phyloP scores from a whole-genome alignment of 2,888 invertebrate genomes.

The Epinotia brunnichana region DNA sequence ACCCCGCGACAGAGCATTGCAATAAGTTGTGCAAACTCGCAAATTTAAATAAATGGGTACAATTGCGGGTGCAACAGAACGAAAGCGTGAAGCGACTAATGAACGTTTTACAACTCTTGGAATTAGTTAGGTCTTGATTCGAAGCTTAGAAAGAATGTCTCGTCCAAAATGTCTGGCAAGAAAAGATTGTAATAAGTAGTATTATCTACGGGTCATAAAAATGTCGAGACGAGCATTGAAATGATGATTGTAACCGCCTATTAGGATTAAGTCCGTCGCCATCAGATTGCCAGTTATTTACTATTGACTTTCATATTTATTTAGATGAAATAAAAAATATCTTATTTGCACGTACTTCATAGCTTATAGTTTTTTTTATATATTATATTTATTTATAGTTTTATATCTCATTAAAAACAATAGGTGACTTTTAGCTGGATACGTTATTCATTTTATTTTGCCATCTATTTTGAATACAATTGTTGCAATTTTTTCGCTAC shows the following conservation, averaged over 20 bases:
- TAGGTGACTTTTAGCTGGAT: too few relatives aligned
- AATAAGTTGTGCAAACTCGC: constrained; percentile 27
- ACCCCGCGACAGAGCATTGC: constrained; percentile 14
- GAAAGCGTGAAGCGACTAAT: constrained; percentile 37
- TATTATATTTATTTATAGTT: too few relatives aligned
- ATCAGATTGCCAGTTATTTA: too few relatives aligned
- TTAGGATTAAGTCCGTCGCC: too few relatives aligned
- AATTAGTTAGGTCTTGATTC: neutral
- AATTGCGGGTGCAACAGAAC: constrained; percentile 26
- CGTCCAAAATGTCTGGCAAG: neutral
- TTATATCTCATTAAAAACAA: too few relatives aligned
- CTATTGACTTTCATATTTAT: too few relatives aligned
- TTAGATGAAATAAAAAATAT: too few relatives aligned
- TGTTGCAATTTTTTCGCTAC: too few relatives aligned
- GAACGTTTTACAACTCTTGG: constrained; percentile 25
- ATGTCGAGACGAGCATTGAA: neutral
- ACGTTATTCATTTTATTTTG: too few relatives aligned
- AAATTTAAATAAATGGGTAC: constrained; percentile 29
- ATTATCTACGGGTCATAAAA: neutral
- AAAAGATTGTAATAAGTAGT: neutral
- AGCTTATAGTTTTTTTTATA: too few relatives aligned
- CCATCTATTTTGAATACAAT: too few relatives aligned
- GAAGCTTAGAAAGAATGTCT: neutral
- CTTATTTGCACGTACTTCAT: too few relatives aligned
- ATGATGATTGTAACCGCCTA: neutral